Percentiles rank a stretch among this genome's conserved stretches.
Evolutionary conservation across 2,113 vertebrate species (phyloP).

Genomic region (Suncus etruscus): DNA sequence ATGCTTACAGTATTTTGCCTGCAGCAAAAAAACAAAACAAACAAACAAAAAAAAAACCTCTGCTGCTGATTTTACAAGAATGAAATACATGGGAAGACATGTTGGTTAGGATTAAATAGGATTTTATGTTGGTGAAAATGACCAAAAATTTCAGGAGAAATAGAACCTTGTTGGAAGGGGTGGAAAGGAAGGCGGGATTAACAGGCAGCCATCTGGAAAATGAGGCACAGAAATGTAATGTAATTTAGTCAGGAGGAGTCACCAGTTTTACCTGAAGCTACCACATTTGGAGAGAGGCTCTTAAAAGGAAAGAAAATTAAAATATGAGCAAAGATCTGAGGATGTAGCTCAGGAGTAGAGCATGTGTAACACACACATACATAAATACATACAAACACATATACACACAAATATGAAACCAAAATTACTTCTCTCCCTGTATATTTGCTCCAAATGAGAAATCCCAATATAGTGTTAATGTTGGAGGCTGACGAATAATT

Average conservation of each 20-base stretch:
- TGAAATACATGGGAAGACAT: slow-evolving; percentile 47
- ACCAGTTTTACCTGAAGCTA: neutral
- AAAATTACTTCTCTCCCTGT: neutral
- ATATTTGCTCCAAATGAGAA: slow-evolving; percentile 36
- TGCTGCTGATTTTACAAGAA: slow-evolving; percentile 67
- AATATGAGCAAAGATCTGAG: neutral
- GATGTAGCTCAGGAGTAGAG: too few species aligned
- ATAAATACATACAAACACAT: too few species aligned
- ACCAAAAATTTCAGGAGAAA: slow-evolving; percentile 45
- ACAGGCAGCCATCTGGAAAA: neutral
- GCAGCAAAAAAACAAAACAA: neutral
- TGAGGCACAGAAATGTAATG: neutral
- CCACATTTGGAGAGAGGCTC: too few species aligned
- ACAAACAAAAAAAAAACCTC: neutral
- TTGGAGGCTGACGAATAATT: neutral
- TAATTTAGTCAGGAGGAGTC: neutral
- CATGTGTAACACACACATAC: too few species aligned
- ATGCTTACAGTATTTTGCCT: slow-evolving; percentile 45
- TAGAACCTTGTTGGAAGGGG: neutral
- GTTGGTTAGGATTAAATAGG: slow-evolving; percentile 46
- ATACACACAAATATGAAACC: too few species aligned
- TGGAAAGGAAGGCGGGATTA: neutral
- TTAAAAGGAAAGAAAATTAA: slow-evolving; percentile 18
- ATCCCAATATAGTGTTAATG: neutral
- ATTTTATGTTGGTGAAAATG: slow-evolving; percentile 60